Evolutionary conservation across 1,140 invertebrate genomes (phyloP).

Genomic region (Drosophila nannoptera): DNA sequence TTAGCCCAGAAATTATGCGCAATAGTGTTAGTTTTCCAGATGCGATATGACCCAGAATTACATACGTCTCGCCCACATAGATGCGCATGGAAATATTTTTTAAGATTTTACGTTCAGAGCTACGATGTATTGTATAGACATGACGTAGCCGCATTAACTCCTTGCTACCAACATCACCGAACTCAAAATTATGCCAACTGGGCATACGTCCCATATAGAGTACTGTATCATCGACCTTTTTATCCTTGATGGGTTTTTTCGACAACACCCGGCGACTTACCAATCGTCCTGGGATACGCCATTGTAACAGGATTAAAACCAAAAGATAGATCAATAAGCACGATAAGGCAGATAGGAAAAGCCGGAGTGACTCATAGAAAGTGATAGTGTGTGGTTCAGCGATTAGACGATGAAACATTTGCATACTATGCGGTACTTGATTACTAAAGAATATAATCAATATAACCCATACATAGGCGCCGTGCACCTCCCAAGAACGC

Average conservation of each 20-base stretch:
- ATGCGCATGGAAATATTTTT: constrained; percentile 85
- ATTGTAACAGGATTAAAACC: constrained; percentile 44
- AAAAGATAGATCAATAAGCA: constrained; percentile 6
- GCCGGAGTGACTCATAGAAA: constrained; percentile 17
- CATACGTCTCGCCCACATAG: constrained; percentile 82
- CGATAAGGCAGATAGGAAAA: constrained; percentile 29
- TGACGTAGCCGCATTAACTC: constrained; percentile 52
- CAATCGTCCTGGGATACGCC: constrained; percentile 47
- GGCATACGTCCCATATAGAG: constrained; percentile 28
- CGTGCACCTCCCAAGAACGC: constrained; percentile 44
- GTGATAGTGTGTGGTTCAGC: constrained; percentile 5
- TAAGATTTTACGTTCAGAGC: constrained; percentile 81
- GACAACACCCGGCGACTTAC: constrained; percentile 42
- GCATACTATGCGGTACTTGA: constrained; percentile 54
- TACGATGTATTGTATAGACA: constrained; percentile 39
- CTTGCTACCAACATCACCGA: constrained; percentile 47
- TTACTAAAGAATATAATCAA: constrained; percentile 60
- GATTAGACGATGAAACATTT: constrained; percentile 32
- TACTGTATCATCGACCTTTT: neutral
- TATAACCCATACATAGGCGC: constrained; percentile 43
- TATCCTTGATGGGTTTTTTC: constrained; percentile 12
- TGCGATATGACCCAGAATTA: constrained; percentile 88
- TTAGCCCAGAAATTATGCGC: constrained; percentile 89
- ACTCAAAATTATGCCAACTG: constrained; percentile 63
- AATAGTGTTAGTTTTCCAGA: constrained; percentile 86